phyloP scores from a whole-genome alignment of 2,888 invertebrate genomes.

The Strigamia maritima region DNA sequence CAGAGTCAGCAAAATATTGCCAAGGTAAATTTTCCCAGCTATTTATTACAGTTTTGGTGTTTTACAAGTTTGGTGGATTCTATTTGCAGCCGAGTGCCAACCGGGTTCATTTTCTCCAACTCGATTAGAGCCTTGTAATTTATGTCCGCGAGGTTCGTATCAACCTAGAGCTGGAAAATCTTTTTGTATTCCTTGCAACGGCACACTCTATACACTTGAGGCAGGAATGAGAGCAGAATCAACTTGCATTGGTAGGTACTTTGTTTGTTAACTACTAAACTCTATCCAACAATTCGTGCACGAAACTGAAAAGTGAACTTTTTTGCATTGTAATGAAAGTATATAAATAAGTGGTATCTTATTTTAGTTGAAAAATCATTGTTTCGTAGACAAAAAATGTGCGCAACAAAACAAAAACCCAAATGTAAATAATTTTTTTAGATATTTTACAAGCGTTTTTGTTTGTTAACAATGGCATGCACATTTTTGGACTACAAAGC shows the following conservation, averaged over 20 bases:
- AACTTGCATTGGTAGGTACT: constrained; percentile 64
- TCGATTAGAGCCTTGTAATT: constrained; percentile 54
- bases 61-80: neutral
- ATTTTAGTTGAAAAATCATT: too few relatives aligned
- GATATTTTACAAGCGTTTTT: too few relatives aligned
- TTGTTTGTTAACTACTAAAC: too few relatives aligned
- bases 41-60: neutral
- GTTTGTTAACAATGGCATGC: too few relatives aligned
- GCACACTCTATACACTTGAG: constrained; percentile 50
- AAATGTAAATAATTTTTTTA: too few relatives aligned
- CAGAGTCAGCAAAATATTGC: constrained; percentile 37
- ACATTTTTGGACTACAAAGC: too few relatives aligned
- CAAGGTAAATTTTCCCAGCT: neutral
- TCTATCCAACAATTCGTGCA: too few relatives aligned
- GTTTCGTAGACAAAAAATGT: too few relatives aligned
- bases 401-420: too few relatives aligned
- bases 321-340: too few relatives aligned
- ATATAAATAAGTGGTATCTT: too few relatives aligned
- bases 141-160: constrained; percentile 52
- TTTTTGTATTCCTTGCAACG: constrained; percentile 51
- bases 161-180: constrained; percentile 52
- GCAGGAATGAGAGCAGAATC: constrained; percentile 50
- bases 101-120: constrained; percentile 53
- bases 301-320: too few relatives aligned
- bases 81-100: constrained; percentile 51